Percentiles rank a stretch among this genome's conserved stretches.
Evolutionary conservation across 2,888 invertebrate species (phyloP).

Genomic region (Eristalis pertinax): DNA sequence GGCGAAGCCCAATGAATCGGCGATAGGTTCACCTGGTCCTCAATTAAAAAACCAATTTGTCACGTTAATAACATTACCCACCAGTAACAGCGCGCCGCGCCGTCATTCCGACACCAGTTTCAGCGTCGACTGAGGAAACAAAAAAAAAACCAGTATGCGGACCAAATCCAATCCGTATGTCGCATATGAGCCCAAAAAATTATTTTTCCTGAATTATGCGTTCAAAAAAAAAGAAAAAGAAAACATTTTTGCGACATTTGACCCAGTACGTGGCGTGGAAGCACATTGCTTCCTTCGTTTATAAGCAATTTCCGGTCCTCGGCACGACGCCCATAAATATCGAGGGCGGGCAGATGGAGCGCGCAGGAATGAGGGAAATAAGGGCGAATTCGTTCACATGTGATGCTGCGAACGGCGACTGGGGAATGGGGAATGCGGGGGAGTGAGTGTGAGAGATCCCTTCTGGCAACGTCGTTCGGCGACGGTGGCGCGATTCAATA

Average conservation of each 20-base stretch:
- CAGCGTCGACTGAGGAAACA: not conserved
- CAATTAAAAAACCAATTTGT: constrained; percentile 72
- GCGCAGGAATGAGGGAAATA: not conserved
- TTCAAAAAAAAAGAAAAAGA: constrained; percentile 19
- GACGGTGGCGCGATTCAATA: constrained; percentile 38
- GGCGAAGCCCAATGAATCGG: constrained; percentile 50
- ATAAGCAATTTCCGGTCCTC: constrained; percentile 72
- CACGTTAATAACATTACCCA: constrained; percentile 66
- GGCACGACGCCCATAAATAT: constrained; percentile 66
- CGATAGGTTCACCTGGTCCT: constrained; percentile 61
- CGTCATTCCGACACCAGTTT: constrained; percentile 39
- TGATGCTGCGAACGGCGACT: not conserved
- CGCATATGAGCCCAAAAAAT: constrained; percentile 64
- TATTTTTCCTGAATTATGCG: constrained; percentile 66
- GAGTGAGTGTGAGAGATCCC: constrained; percentile 18
- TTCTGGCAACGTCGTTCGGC: constrained; percentile 50
- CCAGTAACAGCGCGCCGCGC: not conserved
- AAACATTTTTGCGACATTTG: constrained; percentile 65
- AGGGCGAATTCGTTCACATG: constrained; percentile 25
- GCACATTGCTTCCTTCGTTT: constrained; percentile 69
- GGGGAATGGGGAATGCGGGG: not conserved
- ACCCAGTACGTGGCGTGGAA: constrained; percentile 66
- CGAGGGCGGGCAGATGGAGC: not conserved
- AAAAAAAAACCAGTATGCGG: not conserved
- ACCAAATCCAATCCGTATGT: constrained; percentile 50